Conservation (phyloP, 2,888 invertebrate genomes). For the Nymphalis urticae region DNA sequence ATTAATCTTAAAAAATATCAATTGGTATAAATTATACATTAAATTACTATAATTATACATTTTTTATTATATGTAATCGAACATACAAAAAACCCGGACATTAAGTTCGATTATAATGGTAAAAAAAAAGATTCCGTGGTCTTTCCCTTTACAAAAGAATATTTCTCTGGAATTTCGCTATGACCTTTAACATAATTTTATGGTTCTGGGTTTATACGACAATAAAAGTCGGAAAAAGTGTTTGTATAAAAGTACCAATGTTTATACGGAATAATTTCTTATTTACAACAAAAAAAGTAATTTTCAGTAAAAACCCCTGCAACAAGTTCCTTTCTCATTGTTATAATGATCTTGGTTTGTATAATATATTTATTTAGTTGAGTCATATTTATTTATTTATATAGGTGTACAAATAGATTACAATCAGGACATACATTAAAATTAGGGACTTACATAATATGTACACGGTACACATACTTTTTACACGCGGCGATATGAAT, state of each 20-base stretch:
- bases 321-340: too few species aligned
- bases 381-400: too few species aligned
- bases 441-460: too few species aligned
- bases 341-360: too few species aligned
- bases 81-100: not conserved
- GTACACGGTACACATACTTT: too few species aligned
- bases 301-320: too few species aligned
- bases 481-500: too few species aligned
- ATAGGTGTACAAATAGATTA: too few species aligned
- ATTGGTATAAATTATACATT: not conserved
- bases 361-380: too few species aligned
- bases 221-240: slow-evolving; percentile 14
- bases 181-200: slow-evolving; percentile 13
- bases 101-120: not conserved
- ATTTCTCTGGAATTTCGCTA: slow-evolving; percentile 15
- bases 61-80: not conserved
- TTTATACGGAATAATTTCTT: not conserved
- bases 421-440: too few species aligned
- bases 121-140: slow-evolving; percentile 8
- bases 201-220: slow-evolving; percentile 18
- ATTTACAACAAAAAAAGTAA: not conserved
- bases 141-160: slow-evolving; percentile 7
- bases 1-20: not conserved
- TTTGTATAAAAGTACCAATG: slow-evolving; percentile 3
- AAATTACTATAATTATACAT: slow-evolving; percentile 3